These are phyloP conservation scores for Hormiphora californensis DNA, from an alignment of 37 sponge, comb jelly and placozoan species.

Conservation along the genomic window DNA sequence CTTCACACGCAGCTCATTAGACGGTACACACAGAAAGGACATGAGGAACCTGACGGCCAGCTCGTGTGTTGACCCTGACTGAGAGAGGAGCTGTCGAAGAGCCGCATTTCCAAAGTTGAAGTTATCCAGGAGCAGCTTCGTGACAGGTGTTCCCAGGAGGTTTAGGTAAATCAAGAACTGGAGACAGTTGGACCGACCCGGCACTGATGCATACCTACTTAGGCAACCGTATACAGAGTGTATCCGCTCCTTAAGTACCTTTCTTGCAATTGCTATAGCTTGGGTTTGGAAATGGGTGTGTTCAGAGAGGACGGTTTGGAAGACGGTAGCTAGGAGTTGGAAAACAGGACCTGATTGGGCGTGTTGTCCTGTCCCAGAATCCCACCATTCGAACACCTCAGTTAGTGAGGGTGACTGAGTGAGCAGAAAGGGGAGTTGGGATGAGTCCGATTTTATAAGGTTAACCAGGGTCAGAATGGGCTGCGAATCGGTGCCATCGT, in stretches of 20 bases:
- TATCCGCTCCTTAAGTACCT: neutral
- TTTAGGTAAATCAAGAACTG: slow-evolving; percentile 14
- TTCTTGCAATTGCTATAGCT: neutral
- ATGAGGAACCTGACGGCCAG: neutral
- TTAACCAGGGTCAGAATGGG: neutral
- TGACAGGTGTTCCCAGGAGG: neutral
- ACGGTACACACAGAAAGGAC: slow-evolving; percentile 31
- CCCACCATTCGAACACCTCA: slow-evolving; percentile 49
- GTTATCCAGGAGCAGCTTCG: slow-evolving; percentile 21
- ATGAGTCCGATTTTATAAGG: neutral
- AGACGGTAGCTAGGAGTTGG: neutral
- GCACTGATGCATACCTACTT: neutral
- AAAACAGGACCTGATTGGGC: slow-evolving; percentile 16
- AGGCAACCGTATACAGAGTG: neutral
- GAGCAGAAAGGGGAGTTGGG: slow-evolving; percentile 11
- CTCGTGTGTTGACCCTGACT: slow-evolving; percentile 19
- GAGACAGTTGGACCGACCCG: neutral
- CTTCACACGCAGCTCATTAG: neutral
- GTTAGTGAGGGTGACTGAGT: neutral
- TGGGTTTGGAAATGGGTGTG: slow-evolving; percentile 25
- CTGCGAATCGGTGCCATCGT: neutral
- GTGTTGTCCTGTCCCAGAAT: slow-evolving; percentile 17
- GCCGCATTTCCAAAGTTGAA: slow-evolving; percentile 52
- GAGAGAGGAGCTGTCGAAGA: neutral
- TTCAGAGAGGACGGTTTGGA: neutral